These are phyloP conservation scores for Frieseomelitta varia DNA, from an alignment of 1,140 invertebrate species.

Conservation along the genomic window DNA sequence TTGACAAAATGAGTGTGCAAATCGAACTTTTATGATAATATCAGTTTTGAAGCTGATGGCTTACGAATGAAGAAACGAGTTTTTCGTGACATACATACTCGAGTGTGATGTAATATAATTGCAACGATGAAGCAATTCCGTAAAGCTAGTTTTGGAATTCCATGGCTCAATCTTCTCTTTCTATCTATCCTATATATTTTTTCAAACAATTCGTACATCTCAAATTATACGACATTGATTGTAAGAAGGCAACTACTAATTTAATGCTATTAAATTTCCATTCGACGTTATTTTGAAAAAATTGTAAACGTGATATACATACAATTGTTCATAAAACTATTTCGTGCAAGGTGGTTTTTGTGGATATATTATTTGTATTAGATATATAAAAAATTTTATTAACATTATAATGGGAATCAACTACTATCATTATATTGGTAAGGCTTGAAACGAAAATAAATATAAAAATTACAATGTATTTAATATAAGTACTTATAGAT, in stretches of 20 bases:
- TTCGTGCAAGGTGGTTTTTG: no score
- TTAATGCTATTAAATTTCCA: background rate
- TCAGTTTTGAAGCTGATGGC: constrained; percentile 45
- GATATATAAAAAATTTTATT: no score
- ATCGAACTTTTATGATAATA: constrained; percentile 5
- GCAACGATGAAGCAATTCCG: constrained; percentile 51
- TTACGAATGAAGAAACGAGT: constrained; percentile 44
- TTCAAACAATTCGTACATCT: background rate
- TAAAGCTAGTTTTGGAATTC: constrained; percentile 46
- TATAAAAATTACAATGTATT: no score
- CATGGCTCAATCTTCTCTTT: background rate
- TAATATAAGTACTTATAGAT: no score
- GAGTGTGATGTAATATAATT: constrained; percentile 48
- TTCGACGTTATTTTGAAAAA: background rate
- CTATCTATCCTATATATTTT: constrained; percentile 6
- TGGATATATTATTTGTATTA: no score
- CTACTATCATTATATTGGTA: no score
- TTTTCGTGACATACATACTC: constrained; percentile 54
- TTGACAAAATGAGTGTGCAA: background rate
- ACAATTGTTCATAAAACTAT: no score
- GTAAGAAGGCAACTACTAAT: background rate
- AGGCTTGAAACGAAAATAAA: no score
- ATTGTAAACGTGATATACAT: background rate
- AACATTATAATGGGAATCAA: no score
- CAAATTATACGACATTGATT: background rate